Evolutionary conservation across 2,113 vertebrate genomes (phyloP).

Genomic region (Sceloporus tristichus): DNA sequence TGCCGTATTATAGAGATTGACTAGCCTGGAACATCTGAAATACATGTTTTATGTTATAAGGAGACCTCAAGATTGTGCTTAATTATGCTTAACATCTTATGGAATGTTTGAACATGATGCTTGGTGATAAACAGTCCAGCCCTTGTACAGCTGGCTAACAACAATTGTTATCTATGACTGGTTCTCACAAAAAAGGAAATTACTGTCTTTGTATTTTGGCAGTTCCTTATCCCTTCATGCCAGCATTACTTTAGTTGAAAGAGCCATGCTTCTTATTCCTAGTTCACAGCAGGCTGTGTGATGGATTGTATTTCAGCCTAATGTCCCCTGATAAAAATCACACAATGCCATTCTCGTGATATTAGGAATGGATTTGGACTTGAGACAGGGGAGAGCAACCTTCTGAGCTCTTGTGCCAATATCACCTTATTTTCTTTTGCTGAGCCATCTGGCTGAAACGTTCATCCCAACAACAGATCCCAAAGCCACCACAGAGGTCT

Average conservation of each 20-base stretch:
- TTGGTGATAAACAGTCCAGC: slow-evolving; percentile 52
- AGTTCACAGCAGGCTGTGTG: slow-evolving; percentile 66
- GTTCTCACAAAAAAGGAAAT: slow-evolving; percentile 55
- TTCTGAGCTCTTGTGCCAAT: slow-evolving; percentile 55
- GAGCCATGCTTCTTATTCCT: slow-evolving; percentile 8
- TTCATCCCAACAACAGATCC: slow-evolving; percentile 57
- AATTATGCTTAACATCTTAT: slow-evolving; percentile 52
- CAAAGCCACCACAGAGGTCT: slow-evolving; percentile 46
- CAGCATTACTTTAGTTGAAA: slow-evolving; percentile 38
- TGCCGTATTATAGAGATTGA: slow-evolving; percentile 31
- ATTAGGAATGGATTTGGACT: slow-evolving; percentile 27
- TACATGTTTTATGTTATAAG: slow-evolving; percentile 52
- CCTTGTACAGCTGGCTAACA: slow-evolving; percentile 46
- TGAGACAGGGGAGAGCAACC: slow-evolving; percentile 45
- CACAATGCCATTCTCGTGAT: slow-evolving; percentile 36
- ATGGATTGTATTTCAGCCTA: slow-evolving; percentile 34
- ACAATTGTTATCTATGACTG: slow-evolving; percentile 45
- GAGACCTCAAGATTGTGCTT: slow-evolving; percentile 64
- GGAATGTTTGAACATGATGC: slow-evolving; percentile 49
- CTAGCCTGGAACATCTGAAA: slow-evolving; percentile 47
- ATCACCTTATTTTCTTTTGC: slow-evolving; percentile 20
- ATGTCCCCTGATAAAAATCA: fast-evolving
- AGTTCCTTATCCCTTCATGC: slow-evolving; percentile 50
- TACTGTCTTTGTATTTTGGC: slow-evolving; percentile 63
- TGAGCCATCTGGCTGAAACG: slow-evolving; percentile 40